Base-by-base conservation (phyloP, 2,888 invertebrate genomes). In the Oscheius sp. region DNA sequence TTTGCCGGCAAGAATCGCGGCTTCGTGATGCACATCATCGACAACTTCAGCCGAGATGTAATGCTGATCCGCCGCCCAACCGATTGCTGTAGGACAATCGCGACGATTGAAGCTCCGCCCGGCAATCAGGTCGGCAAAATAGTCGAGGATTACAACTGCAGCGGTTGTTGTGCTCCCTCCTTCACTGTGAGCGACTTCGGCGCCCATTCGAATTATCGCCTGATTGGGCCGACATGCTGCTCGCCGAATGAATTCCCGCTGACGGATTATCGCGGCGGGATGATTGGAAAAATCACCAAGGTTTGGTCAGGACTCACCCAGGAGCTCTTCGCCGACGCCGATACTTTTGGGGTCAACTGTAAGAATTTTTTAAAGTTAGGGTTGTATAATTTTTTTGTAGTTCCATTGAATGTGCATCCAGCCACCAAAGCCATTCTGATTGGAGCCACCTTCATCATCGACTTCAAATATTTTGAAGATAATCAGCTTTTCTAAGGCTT, bases 61-160 rank as follows among this genome's bases (percentile, higher is more conserved):
- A n/a, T n/a, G n/a, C n/a, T 93, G 42, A 92, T 92, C 4, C 94
- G 93, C 17, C 3, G 42, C 78, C 90, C 91, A 5, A 95, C 94
- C 86, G 92, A 91, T 84, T 95, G 92, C 83, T 94, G 94, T 0
- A 6, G 10, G 27, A 37, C 15, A 0, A 95, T 95, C 88, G 42
- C 46, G 5, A 45, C 37, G 0, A 69, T 72, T 17, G 75, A 75
- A 37, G 65, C 70, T 27, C 75, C 75, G n/a, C 71, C 71, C 12
- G 74, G 74, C 15, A 61, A 48, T 37, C 33, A 67, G 52, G 71
- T 67, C 25, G 78, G 78, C 3, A 25, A 46, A 1, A 69, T 78
- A 15, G 12, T 3, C 12, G n/a, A 42, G 12, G n/a, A 17, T 42
- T 42, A 3, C 5, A 6, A 6, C 12, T 3, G 42, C 12, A n/a